Percentiles rank a stretch among this genome's conserved stretches.
Conservation (phyloP, 2,113 vertebrate species). For the Ctenodactylus gundi region DNA sequence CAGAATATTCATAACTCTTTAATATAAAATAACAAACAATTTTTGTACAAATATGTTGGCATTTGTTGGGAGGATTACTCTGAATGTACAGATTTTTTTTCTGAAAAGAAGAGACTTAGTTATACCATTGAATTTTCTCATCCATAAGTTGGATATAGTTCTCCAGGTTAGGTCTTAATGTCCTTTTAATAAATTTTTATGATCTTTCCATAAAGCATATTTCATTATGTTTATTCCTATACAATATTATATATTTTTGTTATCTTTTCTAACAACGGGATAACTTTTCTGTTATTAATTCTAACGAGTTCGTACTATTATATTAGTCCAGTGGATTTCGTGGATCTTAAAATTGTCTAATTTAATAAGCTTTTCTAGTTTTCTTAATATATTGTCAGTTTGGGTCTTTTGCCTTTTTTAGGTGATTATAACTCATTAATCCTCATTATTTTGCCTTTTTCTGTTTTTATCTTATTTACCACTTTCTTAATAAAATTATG, state of each 20-base stretch:
- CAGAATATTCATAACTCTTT: too few relatives aligned
- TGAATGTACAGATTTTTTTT: neutral
- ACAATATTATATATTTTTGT: neutral
- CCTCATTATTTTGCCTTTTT: neutral
- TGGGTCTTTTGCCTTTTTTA: neutral
- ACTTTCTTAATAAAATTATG: neutral
- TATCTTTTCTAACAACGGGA: neutral
- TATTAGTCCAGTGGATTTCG: neutral
- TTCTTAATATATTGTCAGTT: neutral
- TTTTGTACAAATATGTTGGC: neutral
- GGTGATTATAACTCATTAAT: neutral
- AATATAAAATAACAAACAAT: too few relatives aligned
- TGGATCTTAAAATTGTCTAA: neutral
- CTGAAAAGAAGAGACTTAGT: neutral
- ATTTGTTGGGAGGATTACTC: neutral
- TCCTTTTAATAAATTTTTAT: slow-evolving; percentile 5
- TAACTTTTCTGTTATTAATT: neutral
- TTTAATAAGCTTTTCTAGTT: neutral
- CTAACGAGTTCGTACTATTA: neutral
- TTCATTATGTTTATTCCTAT: neutral
- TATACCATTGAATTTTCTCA: neutral
- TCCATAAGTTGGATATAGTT: neutral
- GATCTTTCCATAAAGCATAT: neutral
- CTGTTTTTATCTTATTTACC: neutral
- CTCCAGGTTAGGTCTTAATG: neutral